phyloP scores from a whole-genome alignment of 2,888 invertebrate genomes.

The Erebia ligea region DNA sequence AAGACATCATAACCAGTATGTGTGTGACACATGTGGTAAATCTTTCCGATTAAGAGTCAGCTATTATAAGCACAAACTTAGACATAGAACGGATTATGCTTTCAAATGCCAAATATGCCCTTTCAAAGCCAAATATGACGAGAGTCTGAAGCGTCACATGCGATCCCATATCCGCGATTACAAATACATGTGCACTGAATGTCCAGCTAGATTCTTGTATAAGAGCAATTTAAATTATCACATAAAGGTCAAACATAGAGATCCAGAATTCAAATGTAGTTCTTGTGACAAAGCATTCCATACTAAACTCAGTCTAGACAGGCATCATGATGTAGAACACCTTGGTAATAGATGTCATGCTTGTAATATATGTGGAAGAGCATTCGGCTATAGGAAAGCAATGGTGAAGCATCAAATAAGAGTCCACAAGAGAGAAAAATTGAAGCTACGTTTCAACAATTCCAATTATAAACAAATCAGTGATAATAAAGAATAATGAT shows the following conservation, averaged over 20 bases:
- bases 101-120: slow-evolving; percentile 55
- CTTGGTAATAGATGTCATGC: slow-evolving; percentile 59
- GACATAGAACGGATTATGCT: slow-evolving; percentile 53
- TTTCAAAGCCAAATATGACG: slow-evolving; percentile 50
- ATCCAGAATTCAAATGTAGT: slow-evolving; percentile 56
- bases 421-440: slow-evolving; percentile 59
- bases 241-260: slow-evolving; percentile 52
- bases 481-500: slow-evolving; percentile 1
- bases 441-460: slow-evolving; percentile 38
- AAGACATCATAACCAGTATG: slow-evolving; percentile 48
- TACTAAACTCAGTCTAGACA: slow-evolving; percentile 51
- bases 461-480: not conserved
- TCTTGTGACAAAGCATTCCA: slow-evolving; percentile 57
- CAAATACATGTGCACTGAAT: slow-evolving; percentile 57
- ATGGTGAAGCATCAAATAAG: slow-evolving; percentile 59
- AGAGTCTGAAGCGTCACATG: slow-evolving; percentile 53
- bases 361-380: slow-evolving; percentile 58
- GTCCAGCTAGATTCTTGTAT: slow-evolving; percentile 54
- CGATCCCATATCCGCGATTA: slow-evolving; percentile 54
- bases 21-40: slow-evolving; percentile 55
- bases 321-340: slow-evolving; percentile 59
- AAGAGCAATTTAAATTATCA: slow-evolving; percentile 60
- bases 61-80: slow-evolving; percentile 53
- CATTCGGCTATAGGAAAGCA: slow-evolving; percentile 60
- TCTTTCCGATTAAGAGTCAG: slow-evolving; percentile 53